Percentiles rank a stretch among this genome's conserved stretches.
Evolutionary conservation across 2,113 vertebrate species (phyloP).

Genomic region (Ardeotis arabs): DNA sequence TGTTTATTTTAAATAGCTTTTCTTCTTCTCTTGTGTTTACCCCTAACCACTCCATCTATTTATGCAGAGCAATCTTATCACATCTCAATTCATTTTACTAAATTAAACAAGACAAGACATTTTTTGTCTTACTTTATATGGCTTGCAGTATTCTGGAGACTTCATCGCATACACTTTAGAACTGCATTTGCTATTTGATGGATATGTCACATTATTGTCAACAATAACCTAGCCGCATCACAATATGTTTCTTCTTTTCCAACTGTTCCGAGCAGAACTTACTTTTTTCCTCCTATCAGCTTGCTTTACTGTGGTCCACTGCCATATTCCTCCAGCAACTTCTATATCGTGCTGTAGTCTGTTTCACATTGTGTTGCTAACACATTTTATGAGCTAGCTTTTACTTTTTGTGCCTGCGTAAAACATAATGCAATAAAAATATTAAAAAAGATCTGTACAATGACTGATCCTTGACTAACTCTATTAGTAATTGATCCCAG

Average conservation of each 20-base stretch:
- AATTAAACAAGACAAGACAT: not conserved
- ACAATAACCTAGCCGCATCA: not conserved
- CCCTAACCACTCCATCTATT: not conserved
- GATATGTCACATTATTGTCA: not conserved
- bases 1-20: conserved; percentile 9
- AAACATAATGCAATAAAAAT: not conserved
- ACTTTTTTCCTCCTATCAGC: not conserved
- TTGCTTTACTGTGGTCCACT: not conserved
- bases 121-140: not conserved
- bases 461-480: not conserved
- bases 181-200: not conserved
- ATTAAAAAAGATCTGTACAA: not conserved
- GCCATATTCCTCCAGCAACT: not conserved
- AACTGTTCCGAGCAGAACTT: not conserved
- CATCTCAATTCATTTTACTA: not conserved
- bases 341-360: not conserved
- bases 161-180: not conserved
- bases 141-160: not conserved
- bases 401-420: not conserved
- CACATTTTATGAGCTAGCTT: not conserved
- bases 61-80: not conserved
- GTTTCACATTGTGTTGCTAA: not conserved
- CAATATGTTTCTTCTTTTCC: not conserved
- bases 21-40: not conserved
- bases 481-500: not conserved